Percentiles rank a stretch among this genome's conserved stretches.
Conservation (phyloP, 2,797 vertebrate species). For the Gymnopithys bicolor region DNA sequence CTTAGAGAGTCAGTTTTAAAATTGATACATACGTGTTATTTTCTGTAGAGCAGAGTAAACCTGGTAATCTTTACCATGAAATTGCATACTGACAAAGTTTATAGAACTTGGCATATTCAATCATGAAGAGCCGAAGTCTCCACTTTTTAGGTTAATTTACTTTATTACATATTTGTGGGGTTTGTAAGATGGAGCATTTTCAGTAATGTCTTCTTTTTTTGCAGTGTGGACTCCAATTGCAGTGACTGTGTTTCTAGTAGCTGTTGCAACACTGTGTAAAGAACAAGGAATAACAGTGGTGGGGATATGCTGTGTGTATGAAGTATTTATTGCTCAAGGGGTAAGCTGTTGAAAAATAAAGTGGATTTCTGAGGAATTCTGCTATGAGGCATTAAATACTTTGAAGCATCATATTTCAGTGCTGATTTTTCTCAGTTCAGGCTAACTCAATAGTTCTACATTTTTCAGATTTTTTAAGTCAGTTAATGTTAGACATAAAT, state of each 20-base stretch:
- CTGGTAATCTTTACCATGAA: neutral
- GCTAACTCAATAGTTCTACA: neutral
- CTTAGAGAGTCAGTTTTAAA: neutral
- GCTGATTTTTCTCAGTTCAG: neutral
- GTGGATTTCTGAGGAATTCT: neutral
- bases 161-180: neutral
- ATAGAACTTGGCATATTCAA: neutral
- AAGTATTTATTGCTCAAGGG: conserved; percentile 97
- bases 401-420: neutral
- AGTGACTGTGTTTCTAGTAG: conserved; percentile 91
- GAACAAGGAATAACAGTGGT: conserved; percentile 99
- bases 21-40: neutral
- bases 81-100: neutral
- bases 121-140: neutral
- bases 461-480: neutral
- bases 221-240: conserved; percentile 94
- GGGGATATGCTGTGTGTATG: conserved; percentile 96
- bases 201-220: conserved; percentile 11
- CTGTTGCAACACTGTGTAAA: conserved; percentile 94
- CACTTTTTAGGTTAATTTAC: neutral
- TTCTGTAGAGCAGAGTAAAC: neutral
- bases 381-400: neutral
- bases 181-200: neutral
- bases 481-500: neutral
- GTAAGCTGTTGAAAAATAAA: conserved; percentile 79